These are phyloP conservation scores for Alexandromys fortis DNA, from an alignment of 2,113 vertebrate genomes.

Conservation along the genomic window DNA sequence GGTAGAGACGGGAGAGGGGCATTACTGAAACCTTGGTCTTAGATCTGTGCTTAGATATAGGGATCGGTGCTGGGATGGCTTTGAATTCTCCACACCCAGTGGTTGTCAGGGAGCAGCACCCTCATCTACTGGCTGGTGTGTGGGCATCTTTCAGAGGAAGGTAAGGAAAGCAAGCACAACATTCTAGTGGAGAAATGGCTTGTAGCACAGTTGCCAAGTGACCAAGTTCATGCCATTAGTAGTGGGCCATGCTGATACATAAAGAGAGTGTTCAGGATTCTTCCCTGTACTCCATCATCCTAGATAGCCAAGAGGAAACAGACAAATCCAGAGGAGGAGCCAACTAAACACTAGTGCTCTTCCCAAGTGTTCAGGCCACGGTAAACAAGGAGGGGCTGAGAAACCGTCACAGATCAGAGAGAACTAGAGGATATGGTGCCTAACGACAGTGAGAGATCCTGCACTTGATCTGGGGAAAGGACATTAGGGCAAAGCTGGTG, in stretches of 20 bases:
- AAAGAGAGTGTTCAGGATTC: background rate
- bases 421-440: background rate
- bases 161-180: too few relatives aligned
- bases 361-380: background rate
- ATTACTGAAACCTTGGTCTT: background rate
- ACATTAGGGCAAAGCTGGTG: background rate
- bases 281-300: background rate
- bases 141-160: background rate
- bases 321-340: background rate
- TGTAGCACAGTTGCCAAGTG: too few relatives aligned
- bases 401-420: background rate
- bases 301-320: background rate
- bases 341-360: background rate
- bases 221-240: background rate
- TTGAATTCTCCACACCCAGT: background rate
- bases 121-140: background rate
- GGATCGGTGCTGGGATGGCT: background rate
- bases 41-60: background rate
- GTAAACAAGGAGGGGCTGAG: background rate
- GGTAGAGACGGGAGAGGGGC: background rate
- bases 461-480: background rate
- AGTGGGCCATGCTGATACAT: background rate
- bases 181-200: background rate
- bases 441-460: fast-evolving
- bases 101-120: background rate